Evolutionary conservation across 2,797 vertebrate species (phyloP).

Genomic region (Podargus strigoides): DNA sequence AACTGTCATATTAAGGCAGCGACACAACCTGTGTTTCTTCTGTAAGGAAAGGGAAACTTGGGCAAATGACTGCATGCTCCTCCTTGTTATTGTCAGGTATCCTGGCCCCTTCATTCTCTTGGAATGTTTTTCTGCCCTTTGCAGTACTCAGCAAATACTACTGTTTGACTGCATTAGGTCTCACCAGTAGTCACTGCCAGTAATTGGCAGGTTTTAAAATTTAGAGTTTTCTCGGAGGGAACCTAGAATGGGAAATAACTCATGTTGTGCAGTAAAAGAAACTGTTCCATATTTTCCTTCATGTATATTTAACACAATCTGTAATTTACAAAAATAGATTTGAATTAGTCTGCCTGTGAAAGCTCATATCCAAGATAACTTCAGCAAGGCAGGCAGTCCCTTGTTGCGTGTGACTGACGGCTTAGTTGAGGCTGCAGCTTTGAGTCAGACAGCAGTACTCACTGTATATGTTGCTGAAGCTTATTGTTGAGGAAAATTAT

Average conservation of each 20-base stretch:
- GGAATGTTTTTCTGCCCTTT: background rate
- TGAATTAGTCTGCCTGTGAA: conserved; percentile 6
- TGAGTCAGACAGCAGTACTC: background rate
- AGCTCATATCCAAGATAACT: background rate
- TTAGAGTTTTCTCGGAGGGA: background rate
- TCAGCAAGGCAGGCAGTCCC: background rate
- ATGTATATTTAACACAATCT: conserved; percentile 34
- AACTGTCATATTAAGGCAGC: background rate
- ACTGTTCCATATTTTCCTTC: conserved; percentile 1
- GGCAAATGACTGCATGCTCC: background rate
- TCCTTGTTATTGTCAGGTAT: background rate
- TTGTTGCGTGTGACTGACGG: background rate
- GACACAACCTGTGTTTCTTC: background rate
- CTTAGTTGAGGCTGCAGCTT: background rate
- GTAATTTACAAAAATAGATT: conserved; percentile 35
- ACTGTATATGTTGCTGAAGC: background rate
- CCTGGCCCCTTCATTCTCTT: background rate
- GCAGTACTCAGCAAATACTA: background rate
- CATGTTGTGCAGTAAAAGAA: background rate
- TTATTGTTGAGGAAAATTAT: background rate
- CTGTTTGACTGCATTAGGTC: background rate
- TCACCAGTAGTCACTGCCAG: background rate
- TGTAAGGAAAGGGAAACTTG: background rate
- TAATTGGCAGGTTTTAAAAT: conserved; percentile 26
- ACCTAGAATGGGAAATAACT: background rate